These are phyloP conservation scores for Atractosteus spatula DNA, from an alignment of 2,113 vertebrate species.

Conservation along the genomic window DNA sequence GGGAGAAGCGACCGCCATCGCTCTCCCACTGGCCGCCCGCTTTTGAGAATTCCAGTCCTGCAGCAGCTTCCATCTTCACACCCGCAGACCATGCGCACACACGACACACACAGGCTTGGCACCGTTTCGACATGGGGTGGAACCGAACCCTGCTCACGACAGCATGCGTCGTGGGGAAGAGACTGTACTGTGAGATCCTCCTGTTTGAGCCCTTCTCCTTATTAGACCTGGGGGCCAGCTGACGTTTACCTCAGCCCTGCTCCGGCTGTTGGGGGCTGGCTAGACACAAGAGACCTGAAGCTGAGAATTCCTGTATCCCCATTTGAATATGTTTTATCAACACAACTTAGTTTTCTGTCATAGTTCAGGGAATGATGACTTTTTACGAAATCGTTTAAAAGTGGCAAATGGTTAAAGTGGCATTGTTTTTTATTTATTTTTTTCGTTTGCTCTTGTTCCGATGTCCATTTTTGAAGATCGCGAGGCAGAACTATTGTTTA, in stretches of 20 bases:
- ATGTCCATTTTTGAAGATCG: no score
- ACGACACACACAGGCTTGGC: slow-evolving; percentile 28
- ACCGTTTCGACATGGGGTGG: slow-evolving; percentile 18
- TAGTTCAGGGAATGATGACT: no score
- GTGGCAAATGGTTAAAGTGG: no score
- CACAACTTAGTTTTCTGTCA: no score
- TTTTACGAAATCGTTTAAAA: no score
- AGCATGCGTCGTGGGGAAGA: not conserved
- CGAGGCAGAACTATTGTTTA: no score
- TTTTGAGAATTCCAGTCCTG: slow-evolving; percentile 33
- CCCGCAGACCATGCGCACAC: slow-evolving; percentile 22
- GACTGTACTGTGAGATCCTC: slow-evolving; percentile 17
- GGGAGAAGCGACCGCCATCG: not conserved
- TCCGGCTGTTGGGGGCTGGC: slow-evolving; percentile 15
- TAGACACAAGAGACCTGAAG: no score
- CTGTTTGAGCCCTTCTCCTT: slow-evolving; percentile 21
- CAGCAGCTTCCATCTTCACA: slow-evolving; percentile 27
- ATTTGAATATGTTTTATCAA: no score
- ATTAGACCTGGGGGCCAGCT: slow-evolving; percentile 34
- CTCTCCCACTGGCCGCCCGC: not conserved
- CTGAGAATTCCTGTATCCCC: no score
- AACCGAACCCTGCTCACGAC: not conserved
- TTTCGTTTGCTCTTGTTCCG: no score
- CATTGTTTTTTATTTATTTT: no score
- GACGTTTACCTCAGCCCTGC: slow-evolving; percentile 39